Conservation (phyloP, 2,888 invertebrate genomes). For the Caenorhabditis macrosperma region DNA sequence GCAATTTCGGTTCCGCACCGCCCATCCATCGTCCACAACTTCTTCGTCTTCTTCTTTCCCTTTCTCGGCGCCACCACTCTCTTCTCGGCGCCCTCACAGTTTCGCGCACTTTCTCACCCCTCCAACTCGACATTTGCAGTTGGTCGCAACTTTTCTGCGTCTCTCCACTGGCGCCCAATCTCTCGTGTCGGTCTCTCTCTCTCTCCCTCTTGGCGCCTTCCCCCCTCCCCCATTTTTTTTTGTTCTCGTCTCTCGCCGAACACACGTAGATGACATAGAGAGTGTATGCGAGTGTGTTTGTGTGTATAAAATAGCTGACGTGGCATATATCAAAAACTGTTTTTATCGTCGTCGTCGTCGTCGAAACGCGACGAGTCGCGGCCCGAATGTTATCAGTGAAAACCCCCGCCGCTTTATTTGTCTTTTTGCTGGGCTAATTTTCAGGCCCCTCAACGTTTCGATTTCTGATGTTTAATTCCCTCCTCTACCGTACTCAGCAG, state of each 20-base stretch:
- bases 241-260: not conserved
- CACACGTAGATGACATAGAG: not conserved
- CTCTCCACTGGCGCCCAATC: conserved; percentile 22
- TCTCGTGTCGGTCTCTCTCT: not conserved
- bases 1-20: not conserved
- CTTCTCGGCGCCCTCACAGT: too few relatives aligned
- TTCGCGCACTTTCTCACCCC: conserved; percentile 7
- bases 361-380: too few relatives aligned
- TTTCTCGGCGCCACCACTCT: too few relatives aligned
- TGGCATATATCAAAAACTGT: conserved; percentile 14
- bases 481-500: not conserved
- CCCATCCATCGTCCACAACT: not conserved
- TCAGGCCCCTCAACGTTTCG: too few relatives aligned
- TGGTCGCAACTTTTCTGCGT: conserved; percentile 10
- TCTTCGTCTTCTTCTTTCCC: conserved; percentile 16
- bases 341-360: too few relatives aligned
- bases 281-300: too few relatives aligned
- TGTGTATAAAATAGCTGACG: not conserved
- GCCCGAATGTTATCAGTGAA: conserved; percentile 11
- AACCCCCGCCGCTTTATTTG: not conserved
- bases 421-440: not conserved
- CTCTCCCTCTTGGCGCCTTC: not conserved
- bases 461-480: not conserved
- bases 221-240: not conserved
- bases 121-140: conserved; percentile 44